These are phyloP conservation scores for Denticeps clupeoides DNA, from an alignment of 2,797 vertebrate species.

Conservation along the genomic window DNA sequence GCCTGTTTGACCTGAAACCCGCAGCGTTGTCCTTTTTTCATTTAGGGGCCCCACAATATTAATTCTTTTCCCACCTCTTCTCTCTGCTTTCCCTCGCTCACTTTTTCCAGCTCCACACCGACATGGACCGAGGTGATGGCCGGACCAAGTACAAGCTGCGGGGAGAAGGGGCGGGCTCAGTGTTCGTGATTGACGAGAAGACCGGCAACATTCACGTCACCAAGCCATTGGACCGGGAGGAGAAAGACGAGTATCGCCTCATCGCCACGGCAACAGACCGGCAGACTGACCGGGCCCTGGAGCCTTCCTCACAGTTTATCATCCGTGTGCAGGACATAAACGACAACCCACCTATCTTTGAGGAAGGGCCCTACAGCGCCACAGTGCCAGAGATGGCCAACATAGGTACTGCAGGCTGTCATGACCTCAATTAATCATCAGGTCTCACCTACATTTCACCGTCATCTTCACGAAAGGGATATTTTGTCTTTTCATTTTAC, in stretches of 20 bases:
- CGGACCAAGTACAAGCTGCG: slow-evolving; percentile 77
- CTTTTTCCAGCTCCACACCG: slow-evolving; percentile 65
- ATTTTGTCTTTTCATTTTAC: background rate
- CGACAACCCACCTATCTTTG: slow-evolving; percentile 81
- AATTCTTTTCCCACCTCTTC: background rate
- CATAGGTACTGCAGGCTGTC: slow-evolving; percentile 59
- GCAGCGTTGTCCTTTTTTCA: background rate
- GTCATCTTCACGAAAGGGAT: background rate
- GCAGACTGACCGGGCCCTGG: slow-evolving; percentile 75
- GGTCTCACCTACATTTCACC: no score
- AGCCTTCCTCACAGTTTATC: slow-evolving; percentile 84
- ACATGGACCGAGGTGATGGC: slow-evolving; percentile 79
- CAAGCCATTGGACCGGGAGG: slow-evolving; percentile 81
- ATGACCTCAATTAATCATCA: no score
- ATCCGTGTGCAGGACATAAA: slow-evolving; percentile 90
- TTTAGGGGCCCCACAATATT: background rate
- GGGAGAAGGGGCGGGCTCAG: slow-evolving; percentile 79
- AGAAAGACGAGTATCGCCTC: slow-evolving; percentile 81
- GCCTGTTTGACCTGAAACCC: background rate
- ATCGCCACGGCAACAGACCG: slow-evolving; percentile 79
- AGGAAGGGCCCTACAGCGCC: slow-evolving; percentile 75
- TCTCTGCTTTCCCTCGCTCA: slow-evolving; percentile 2
- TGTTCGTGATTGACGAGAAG: slow-evolving; percentile 85
- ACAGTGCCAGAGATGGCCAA: slow-evolving; percentile 84
- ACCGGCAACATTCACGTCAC: slow-evolving; percentile 88